Evolutionary conservation across 2,888 invertebrate genomes (phyloP).

Genomic region (Nycteola revayana): DNA sequence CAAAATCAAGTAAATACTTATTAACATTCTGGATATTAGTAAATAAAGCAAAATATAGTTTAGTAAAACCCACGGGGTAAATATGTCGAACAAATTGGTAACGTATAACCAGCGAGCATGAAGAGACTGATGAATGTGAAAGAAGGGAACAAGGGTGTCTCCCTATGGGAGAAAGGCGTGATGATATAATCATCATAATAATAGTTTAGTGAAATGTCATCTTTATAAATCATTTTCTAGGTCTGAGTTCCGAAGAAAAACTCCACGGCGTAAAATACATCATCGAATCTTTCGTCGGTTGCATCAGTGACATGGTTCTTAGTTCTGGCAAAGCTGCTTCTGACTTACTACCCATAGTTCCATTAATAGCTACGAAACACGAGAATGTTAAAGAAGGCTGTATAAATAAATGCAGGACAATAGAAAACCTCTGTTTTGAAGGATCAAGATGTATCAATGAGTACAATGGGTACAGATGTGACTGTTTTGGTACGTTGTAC

Average conservation of each 20-base stretch:
- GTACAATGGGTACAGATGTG: conserved; percentile 93
- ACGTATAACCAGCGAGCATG: no score
- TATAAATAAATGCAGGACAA: conserved; percentile 90
- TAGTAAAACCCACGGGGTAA: no score
- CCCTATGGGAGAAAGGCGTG: no score
- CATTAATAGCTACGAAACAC: conserved; percentile 92
- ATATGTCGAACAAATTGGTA: no score
- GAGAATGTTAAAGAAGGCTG: conserved; percentile 96
- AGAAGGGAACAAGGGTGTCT: no score
- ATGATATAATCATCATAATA: no score
- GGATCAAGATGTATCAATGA: conserved; percentile 95
- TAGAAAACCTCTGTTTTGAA: conserved; percentile 92
- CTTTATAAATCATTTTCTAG: no score
- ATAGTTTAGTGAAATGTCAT: no score
- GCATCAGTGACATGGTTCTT: conserved; percentile 92
- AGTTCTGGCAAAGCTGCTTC: conserved; percentile 94
- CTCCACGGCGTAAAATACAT: conserved; percentile 95
- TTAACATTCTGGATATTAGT: no score
- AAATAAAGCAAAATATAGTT: no score
- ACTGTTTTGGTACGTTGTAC: conserved; percentile 95
- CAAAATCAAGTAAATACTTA: no score
- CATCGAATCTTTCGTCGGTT: conserved; percentile 95
- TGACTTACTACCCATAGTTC: conserved; percentile 90
- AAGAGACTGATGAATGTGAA: no score
- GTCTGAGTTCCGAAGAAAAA: conserved; percentile 93